Percentiles rank a stretch among this genome's conserved stretches.
Conservation (phyloP, 1,140 invertebrate genomes). For the Drosophila jambulina region DNA sequence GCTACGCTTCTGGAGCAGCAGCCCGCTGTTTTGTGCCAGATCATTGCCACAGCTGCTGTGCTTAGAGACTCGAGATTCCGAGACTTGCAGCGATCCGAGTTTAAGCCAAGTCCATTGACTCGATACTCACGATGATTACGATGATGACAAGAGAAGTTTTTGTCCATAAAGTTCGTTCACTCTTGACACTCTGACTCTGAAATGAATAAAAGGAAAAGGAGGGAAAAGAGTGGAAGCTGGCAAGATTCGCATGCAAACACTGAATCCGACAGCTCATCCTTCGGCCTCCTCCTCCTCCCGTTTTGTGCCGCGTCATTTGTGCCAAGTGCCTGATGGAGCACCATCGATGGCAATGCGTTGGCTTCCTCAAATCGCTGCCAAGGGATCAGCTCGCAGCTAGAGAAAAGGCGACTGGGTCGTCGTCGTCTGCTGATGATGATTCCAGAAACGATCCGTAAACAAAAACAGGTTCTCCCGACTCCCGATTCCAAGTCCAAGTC, state of each 20-base stretch:
- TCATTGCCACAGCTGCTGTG: slow-evolving; percentile 52
- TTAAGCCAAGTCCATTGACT: slow-evolving; percentile 59
- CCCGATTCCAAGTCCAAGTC: slow-evolving; percentile 14
- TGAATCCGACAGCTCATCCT: slow-evolving; percentile 42
- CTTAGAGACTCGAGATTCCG: slow-evolving; percentile 13
- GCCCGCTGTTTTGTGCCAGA: slow-evolving; percentile 40
- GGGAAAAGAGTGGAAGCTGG: slow-evolving; percentile 8
- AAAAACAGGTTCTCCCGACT: slow-evolving; percentile 34
- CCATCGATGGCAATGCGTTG: slow-evolving; percentile 35
- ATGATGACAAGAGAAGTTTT: slow-evolving; percentile 56
- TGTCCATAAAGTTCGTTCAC: slow-evolving; percentile 59
- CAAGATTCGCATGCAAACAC: slow-evolving; percentile 45
- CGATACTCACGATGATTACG: slow-evolving; percentile 28
- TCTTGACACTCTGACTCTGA: slow-evolving; percentile 54
- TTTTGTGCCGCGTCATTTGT: slow-evolving; percentile 42
- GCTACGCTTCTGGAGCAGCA: slow-evolving; percentile 24
- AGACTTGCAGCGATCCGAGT: slow-evolving; percentile 27
- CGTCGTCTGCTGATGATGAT: slow-evolving; percentile 34
- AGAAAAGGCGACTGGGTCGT: slow-evolving; percentile 50
- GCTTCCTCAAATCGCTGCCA: slow-evolving; percentile 49
- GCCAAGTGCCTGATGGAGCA: slow-evolving; percentile 50
- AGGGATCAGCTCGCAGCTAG: slow-evolving; percentile 44
- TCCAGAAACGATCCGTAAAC: slow-evolving; percentile 32
- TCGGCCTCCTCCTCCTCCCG: slow-evolving; percentile 1
- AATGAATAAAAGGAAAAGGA: slow-evolving; percentile 8